Evolutionary conservation across 2,797 vertebrate species (phyloP), one percentile per base, ranked within the genome.

Genomic region (Lycodopsis pacificus): DNA sequence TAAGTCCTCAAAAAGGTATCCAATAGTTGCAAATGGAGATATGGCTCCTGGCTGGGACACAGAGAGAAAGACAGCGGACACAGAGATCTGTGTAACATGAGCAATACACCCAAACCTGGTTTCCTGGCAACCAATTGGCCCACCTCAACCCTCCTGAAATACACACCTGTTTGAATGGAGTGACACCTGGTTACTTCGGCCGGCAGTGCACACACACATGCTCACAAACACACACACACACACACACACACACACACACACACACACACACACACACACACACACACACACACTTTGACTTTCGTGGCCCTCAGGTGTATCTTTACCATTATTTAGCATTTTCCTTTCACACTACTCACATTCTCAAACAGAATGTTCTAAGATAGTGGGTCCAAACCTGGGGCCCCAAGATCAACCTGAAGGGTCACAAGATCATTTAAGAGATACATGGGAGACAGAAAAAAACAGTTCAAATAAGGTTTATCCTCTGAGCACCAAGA

Each of bases 11-110:
- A 70, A 62, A 48, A 32, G 0, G 34, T 36, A 40, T 78, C 73
- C 42, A 5, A 13, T 38, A 4, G 75, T 69, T 30, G 27, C 57
- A 64, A 15, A 54, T 15, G 51, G 70, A 65, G 82, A 71, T 53
- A 53, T 22, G 61, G 38, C 68, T 85, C 74, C 71, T 40, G 27
- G 61, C 27, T 38, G 9, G 62, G 77, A 72, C 71, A 25, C 67
- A 54, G 64, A 79, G 71, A 84, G 70, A 79, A 77, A 75, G 82
- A 86, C 76, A 78, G 70, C 46, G 79, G 88, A 72, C 62, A 74
- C 70, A 64, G 76, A 76, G 84, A 87, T 54, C 76, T 79, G 76
- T 86, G 94, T 91, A 94, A 94, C 79, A 86, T 84, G 92, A 94
- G 86, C 75, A 3, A 73, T 5, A 30, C 76, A 77, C 67, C 77